Base-by-base conservation (phyloP, 1,140 invertebrate genomes). In the Eumaeus atala region DNA sequence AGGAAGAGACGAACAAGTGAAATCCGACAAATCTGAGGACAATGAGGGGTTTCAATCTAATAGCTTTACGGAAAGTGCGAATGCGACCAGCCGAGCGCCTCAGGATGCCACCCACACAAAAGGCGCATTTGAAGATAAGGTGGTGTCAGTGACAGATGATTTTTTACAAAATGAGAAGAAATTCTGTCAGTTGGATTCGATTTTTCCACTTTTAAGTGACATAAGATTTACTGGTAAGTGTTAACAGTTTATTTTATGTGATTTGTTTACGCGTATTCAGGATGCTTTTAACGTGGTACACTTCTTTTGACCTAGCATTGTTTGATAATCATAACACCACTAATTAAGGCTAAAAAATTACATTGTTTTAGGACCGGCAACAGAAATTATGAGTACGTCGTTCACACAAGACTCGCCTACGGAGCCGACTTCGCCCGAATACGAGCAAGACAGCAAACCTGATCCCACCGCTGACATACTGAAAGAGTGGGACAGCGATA, bases 401-500 rank as follows among this genome's bases (percentile, higher is more conserved):
- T 87, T 87, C 67, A 77, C 66, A 0, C 73, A 82, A 82, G 78
- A 83, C 35, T 81, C 81, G 3, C 80, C 83, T 1, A 79, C 83
- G 0, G 76, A 78, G 6, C 73, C 76, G 0, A 66, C 64, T 1
- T 80, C 79, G 2, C 77, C 75, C n/a, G 78, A 77, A 59, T 69
- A 72, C 61, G 74, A 75, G 51, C 70, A 73, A 49, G 69, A 74
- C 63, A 68, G 67, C 59, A 75, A 77, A 54, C 64, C 64, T 0
- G 66, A 75, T 28, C 58, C 68, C 16, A 59, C 72, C 12, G 63
- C 69, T 1, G 87, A 87, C 17, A 64, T 78, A 56, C 56, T 86
- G 55, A 87, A 89, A 64, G 89, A 90, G 62, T 91, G 90, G 89
- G 90, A 91, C 66, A 89, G 88, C 74, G 89, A 90, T 61, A 90